Base-by-base conservation (phyloP, 2,113 vertebrate species). In the Ailurus styani region DNA sequence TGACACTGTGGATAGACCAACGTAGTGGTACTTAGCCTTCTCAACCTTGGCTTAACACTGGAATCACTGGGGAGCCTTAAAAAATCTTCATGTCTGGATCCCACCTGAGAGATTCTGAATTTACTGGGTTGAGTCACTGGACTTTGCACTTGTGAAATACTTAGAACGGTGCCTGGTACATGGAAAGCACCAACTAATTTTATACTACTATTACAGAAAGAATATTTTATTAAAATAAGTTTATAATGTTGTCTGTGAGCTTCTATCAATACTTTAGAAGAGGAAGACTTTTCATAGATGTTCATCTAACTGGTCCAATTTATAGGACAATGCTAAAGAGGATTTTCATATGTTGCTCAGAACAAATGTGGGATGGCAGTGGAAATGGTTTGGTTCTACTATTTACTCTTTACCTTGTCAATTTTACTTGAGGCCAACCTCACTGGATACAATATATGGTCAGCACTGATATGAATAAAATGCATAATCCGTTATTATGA, bases 1-100 rank as follows among this genome's bases (percentile, higher is more conserved):
- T 3, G 57, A 31, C 5, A 4, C 31, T 5, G 6, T 25, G 45
- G 34, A 1, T 27, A 2, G 0, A 7, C 60, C 14, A 13, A 5
- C 13, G 13, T 5, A 0, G 10, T 3, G 2, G 21, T 60, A 75
- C 72, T 95, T 31, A 13, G 50, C 23, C 11, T 66, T 37, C n/a
- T 54, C 66, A 54, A 10, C 2, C 14, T 82, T 21, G 9, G 6
- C 40, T 86, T 81, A 13, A 37, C 1, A 3, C 2, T 11, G 40
- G 88, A 55, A 86, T 68, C 29, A 18, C 50, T 6, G 1, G 23
- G 60, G 40, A 45, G 20, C 1, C 27, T 75, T 75, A 10, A 77
- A 91, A 75, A 77, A 29, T 31, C 20, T 47, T 62, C 18, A 54
- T 13, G 25, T 23, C 31, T 87, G 31, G 2, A 4, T 93, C 29